phyloP scores from a whole-genome alignment of 2,113 vertebrate genomes.

The Oxyruncus cristatus region DNA sequence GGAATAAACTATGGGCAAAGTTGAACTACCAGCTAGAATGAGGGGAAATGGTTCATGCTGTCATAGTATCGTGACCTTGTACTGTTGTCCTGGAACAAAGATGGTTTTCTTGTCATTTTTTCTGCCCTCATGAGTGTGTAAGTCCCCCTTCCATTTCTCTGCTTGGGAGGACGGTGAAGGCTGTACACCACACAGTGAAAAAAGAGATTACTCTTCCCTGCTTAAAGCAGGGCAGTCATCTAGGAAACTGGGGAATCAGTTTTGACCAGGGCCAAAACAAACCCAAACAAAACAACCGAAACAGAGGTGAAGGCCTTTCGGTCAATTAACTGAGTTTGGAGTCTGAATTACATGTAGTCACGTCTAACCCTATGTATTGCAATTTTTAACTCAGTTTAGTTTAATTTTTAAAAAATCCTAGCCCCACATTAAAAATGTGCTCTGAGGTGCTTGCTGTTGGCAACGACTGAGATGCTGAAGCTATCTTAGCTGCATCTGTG shows the following conservation, averaged over 20 bases:
- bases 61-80: slow-evolving; percentile 78
- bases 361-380: neutral
- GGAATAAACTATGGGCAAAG: slow-evolving; percentile 64
- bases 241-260: neutral
- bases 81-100: slow-evolving; percentile 76
- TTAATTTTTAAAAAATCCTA: neutral
- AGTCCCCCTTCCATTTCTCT: slow-evolving; percentile 30
- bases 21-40: slow-evolving; percentile 16
- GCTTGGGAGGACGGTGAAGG: neutral
- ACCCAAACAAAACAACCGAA: neutral
- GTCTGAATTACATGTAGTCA: neutral
- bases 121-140: slow-evolving; percentile 56
- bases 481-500: neutral
- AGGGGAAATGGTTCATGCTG: slow-evolving; percentile 74
- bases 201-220: neutral
- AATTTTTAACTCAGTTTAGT: neutral
- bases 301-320: neutral
- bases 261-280: neutral
- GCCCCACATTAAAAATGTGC: neutral
- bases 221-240: slow-evolving; percentile 9
- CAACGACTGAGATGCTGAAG: neutral
- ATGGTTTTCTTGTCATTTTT: slow-evolving; percentile 74
- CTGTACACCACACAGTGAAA: neutral
- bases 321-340: neutral
- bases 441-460: neutral